Evolutionary conservation across 2,888 invertebrate species (phyloP).

Genomic region (Chirona hameri): DNA sequence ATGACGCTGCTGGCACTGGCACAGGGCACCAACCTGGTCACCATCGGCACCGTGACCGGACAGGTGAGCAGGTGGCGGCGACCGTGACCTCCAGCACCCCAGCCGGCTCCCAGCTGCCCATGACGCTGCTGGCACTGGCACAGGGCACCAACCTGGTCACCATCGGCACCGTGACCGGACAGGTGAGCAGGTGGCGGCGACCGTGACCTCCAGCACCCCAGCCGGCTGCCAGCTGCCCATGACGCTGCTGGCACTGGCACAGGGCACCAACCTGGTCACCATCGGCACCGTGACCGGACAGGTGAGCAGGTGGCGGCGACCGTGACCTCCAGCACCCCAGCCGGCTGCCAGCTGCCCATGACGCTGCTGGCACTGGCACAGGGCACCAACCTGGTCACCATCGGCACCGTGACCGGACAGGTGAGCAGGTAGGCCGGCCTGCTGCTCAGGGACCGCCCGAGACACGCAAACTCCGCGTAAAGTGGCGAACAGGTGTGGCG

Average conservation of each 20-base stretch:
- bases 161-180: slow-evolving; percentile 41
- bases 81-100: slow-evolving; percentile 38
- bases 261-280: slow-evolving; percentile 48
- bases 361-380: slow-evolving; percentile 48
- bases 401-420: slow-evolving; percentile 42
- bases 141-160: slow-evolving; percentile 48
- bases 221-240: slow-evolving; percentile 41
- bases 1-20: slow-evolving; percentile 47
- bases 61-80: background rate
- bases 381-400: slow-evolving; percentile 47
- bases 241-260: slow-evolving; percentile 47
- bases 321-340: slow-evolving; percentile 40
- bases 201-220: slow-evolving; percentile 39
- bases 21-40: slow-evolving; percentile 48
- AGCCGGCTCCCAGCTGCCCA: slow-evolving; percentile 42
- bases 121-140: slow-evolving; percentile 47
- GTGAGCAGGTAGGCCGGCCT: too few relatives aligned
- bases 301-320: background rate
- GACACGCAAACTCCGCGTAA: too few relatives aligned
- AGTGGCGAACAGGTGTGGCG: too few relatives aligned
- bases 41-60: slow-evolving; percentile 42
- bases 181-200: background rate
- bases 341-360: slow-evolving; percentile 40
- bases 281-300: slow-evolving; percentile 41
- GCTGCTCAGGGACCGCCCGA: too few relatives aligned